Evolutionary conservation across 2,113 vertebrate genomes (phyloP).

Genomic region (Heterotis niloticus): DNA sequence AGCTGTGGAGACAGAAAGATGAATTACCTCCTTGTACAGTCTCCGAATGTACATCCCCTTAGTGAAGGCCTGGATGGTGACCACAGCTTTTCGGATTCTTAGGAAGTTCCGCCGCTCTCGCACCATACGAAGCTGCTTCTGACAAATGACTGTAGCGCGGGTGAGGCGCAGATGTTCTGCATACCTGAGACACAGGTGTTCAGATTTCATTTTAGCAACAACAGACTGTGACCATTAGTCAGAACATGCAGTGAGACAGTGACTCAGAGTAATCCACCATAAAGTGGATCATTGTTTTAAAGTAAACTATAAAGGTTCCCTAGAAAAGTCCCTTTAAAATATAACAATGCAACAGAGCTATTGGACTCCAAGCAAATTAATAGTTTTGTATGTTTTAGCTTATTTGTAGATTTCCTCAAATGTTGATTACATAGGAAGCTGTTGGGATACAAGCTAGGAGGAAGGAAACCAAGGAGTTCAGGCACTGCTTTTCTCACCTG

Average conservation of each 20-base stretch:
- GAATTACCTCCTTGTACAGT: constrained; percentile 76
- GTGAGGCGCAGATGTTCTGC: constrained; percentile 71
- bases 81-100: constrained; percentile 50
- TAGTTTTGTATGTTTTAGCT: too few relatives aligned
- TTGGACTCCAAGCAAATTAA: too few relatives aligned
- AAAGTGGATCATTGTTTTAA: neutral
- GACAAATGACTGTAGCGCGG: constrained; percentile 70
- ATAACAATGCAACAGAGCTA: too few relatives aligned
- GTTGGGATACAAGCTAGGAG: neutral
- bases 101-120: constrained; percentile 63
- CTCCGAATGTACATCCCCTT: constrained; percentile 79
- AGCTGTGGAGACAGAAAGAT: neutral
- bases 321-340: neutral
- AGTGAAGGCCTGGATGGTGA: constrained; percentile 82
- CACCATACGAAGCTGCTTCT: constrained; percentile 85
- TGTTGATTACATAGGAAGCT: neutral
- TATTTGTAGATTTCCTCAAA: neutral
- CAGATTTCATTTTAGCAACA: too few relatives aligned
- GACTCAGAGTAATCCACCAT: too few relatives aligned
- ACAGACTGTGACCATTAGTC: too few relatives aligned
- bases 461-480: neutral
- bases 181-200: constrained; percentile 55
- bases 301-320: neutral
- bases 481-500: constrained; percentile 63
- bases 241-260: too few relatives aligned